Evolutionary conservation across 2,888 invertebrate genomes (phyloP).

Genomic region (Erebia ligea): DNA sequence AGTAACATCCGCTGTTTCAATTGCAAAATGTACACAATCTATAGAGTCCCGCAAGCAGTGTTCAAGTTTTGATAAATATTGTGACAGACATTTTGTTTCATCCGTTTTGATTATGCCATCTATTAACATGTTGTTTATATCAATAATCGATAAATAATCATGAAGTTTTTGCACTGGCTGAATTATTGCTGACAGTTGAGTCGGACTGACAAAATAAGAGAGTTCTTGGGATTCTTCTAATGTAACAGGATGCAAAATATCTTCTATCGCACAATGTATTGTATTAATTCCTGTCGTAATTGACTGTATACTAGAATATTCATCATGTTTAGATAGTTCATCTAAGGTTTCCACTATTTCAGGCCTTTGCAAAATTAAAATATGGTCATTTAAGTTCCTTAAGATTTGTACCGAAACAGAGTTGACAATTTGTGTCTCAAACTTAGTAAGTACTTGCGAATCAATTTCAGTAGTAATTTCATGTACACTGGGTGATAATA

Average conservation of each 20-base stretch:
- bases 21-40: slow-evolving; percentile 58
- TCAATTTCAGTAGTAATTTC: slow-evolving; percentile 52
- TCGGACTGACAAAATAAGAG: slow-evolving; percentile 48
- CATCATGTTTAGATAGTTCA: slow-evolving; percentile 64
- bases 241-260: slow-evolving; percentile 64
- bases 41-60: slow-evolving; percentile 62
- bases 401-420: slow-evolving; percentile 60
- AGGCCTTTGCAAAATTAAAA: slow-evolving; percentile 62
- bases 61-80: slow-evolving; percentile 63
- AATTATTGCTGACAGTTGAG: slow-evolving; percentile 62
- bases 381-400: slow-evolving; percentile 63
- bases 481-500: slow-evolving; percentile 60
- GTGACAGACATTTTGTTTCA: slow-evolving; percentile 61
- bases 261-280: slow-evolving; percentile 62
- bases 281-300: slow-evolving; percentile 58
- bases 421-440: slow-evolving; percentile 45
- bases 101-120: slow-evolving; percentile 67
- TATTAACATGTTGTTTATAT: slow-evolving; percentile 68
- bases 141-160: slow-evolving; percentile 65
- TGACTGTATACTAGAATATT: slow-evolving; percentile 65
- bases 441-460: slow-evolving; percentile 44
- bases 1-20: slow-evolving; percentile 60
- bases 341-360: slow-evolving; percentile 66
- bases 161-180: slow-evolving; percentile 69
- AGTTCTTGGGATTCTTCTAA: slow-evolving; percentile 63